Conservation (phyloP, 2,113 vertebrate genomes). For the Leucopsar rothschildi region DNA sequence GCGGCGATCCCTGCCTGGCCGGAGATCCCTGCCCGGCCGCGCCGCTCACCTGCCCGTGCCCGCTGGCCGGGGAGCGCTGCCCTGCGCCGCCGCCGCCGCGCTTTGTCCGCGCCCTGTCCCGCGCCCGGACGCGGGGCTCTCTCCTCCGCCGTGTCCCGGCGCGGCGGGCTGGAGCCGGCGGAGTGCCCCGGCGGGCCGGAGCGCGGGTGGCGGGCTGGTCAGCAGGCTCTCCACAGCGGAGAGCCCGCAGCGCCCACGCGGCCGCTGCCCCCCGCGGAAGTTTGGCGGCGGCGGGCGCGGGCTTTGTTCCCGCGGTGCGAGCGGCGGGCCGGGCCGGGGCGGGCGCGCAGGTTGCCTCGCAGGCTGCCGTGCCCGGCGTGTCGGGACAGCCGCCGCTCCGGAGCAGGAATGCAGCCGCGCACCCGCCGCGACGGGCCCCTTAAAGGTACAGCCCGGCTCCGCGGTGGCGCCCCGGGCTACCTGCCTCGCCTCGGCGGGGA, state of each 20-base stretch:
- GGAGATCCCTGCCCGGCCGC: too few species aligned
- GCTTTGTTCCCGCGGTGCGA: slow-evolving; percentile 11
- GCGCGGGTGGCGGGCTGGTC: neutral
- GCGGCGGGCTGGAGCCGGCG: neutral
- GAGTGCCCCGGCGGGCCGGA: neutral
- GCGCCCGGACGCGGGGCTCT: too few species aligned
- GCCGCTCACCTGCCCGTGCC: too few species aligned
- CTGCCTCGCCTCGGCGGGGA: neutral
- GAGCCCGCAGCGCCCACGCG: neutral
- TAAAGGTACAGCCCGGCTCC: slow-evolving; percentile 75
- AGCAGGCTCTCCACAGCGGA: too few species aligned
- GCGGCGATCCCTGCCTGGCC: too few species aligned
- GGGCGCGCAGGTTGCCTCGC: slow-evolving; percentile 69
- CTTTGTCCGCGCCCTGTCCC: too few species aligned
- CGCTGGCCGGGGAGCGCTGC: too few species aligned
- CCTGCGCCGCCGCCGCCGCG: too few species aligned
- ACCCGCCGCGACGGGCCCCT: slow-evolving; percentile 75
- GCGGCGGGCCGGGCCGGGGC: neutral
- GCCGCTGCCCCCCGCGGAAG: neutral
- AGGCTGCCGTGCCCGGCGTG: slow-evolving; percentile 79
- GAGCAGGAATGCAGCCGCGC: slow-evolving; percentile 86
- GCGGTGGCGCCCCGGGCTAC: slow-evolving; percentile 45
- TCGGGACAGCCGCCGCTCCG: slow-evolving; percentile 85
- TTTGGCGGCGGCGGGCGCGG: slow-evolving; percentile 25
- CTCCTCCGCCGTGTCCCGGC: too few species aligned